A percentile compares a stretch with the other conserved stretches of the same genome.
Conservation (phyloP, 92 coral and sea anemone genomes). For the Heteractis magnifica region DNA sequence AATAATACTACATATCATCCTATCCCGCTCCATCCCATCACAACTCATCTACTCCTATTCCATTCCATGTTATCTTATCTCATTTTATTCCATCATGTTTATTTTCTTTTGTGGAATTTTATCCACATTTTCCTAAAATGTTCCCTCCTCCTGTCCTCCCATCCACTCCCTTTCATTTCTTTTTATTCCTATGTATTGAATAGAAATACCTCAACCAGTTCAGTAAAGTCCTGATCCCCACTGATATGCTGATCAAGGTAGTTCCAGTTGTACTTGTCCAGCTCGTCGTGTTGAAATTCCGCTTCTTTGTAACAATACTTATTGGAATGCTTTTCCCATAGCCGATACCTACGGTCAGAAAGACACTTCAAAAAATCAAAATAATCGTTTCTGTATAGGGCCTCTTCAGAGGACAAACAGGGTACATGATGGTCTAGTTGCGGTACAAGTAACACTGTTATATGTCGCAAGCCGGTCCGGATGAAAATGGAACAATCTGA, state of each 20-base stretch:
- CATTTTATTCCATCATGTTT: neutral
- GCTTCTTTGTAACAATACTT: slow-evolving; percentile 45
- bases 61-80: neutral
- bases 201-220: slow-evolving; percentile 70
- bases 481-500: too few species aligned
- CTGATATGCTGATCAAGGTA: slow-evolving; percentile 93
- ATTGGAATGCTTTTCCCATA: slow-evolving; percentile 52
- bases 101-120: neutral
- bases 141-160: neutral
- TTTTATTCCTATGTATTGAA: neutral
- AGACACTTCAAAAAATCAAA: too few species aligned
- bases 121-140: neutral
- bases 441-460: too few species aligned
- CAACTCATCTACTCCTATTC: neutral
- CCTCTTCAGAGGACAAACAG: too few species aligned
- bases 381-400: too few species aligned
- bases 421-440: too few species aligned
- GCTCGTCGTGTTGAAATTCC: slow-evolving; percentile 67
- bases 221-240: slow-evolving; percentile 71
- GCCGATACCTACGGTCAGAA: slow-evolving; percentile 46
- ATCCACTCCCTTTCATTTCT: neutral
- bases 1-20: neutral
- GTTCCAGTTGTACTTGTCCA: slow-evolving; percentile 92
- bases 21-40: neutral
- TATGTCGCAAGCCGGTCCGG: too few species aligned